Base-by-base conservation (phyloP, 2,113 vertebrate genomes). In the Dicentrarchus labrax region DNA sequence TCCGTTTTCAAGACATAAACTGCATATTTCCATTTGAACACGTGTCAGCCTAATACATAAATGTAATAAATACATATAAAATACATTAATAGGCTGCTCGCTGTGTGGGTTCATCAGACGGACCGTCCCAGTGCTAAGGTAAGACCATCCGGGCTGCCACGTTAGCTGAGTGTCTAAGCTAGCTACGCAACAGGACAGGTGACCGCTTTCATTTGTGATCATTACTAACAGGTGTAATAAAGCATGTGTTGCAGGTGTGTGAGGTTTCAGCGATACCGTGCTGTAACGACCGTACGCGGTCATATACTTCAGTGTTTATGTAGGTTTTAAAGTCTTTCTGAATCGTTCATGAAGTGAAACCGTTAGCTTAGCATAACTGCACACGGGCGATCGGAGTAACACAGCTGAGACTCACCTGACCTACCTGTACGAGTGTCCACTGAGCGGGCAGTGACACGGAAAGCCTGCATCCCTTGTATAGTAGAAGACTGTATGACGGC, bases 101-200 rank as follows among this genome's bases (percentile, higher is more conserved):
- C 19, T 60, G 60, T 24, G 2, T 22, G 61, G 8, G 4, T 24
- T 78, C 66, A 51, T 39, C 36, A 48, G 41, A 57, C 53, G 66
- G 60, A 66, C 54, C 38, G 54, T n/a, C 41, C 64, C 66, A 13
- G 48, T 22, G 51, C 47, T 51, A 22, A 90, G 88, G 91, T 93
- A 86, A 83, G 91, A 86, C 5, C 70, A 51, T 75, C 12, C 24
- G 13, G 7, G 21, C 43, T 57, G 53, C n/a, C 73, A 68, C 61
- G 60, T 80, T 51, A 85, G 73, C 81, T 6, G 16, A 39, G 9
- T 21, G 43, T 39, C 68, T 68, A 70, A 87, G 86, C 85, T 88
- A 89, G 86, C 82, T 54, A 3, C n/a, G 69, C 50, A 8, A 3
- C 47, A 10, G 51, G 43, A 77, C 84, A 80, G 79, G 78, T 87